Evolutionary conservation across 2,888 invertebrate genomes (phyloP).

Genomic region (Palloptera scutellata): DNA sequence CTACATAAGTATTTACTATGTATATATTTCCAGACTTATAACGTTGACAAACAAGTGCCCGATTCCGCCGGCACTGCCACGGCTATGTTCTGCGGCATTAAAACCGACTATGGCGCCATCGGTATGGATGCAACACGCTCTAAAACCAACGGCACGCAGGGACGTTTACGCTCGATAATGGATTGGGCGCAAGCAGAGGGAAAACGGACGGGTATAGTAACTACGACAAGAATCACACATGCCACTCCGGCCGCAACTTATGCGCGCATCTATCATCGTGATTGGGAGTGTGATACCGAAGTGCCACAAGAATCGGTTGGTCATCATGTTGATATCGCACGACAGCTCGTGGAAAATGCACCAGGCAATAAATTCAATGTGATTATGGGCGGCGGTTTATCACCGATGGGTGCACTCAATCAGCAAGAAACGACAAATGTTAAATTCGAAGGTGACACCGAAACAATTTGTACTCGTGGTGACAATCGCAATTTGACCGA

Average conservation of each 20-base stretch:
- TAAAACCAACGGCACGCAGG: constrained; percentile 58
- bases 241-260: constrained; percentile 72
- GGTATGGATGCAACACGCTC: constrained; percentile 64
- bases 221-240: constrained; percentile 73
- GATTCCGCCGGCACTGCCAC: constrained; percentile 77
- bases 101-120: constrained; percentile 68
- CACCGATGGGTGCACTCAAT: constrained; percentile 63
- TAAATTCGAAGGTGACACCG: constrained; percentile 53
- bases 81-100: constrained; percentile 72
- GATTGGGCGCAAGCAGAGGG: constrained; percentile 70
- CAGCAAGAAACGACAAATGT: constrained; percentile 41
- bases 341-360: constrained; percentile 70
- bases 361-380: constrained; percentile 72
- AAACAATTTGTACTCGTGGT: constrained; percentile 63
- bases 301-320: constrained; percentile 60
- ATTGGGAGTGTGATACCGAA: constrained; percentile 70
- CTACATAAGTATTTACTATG: background rate
- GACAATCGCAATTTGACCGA: constrained; percentile 69
- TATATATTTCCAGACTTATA: constrained; percentile 69
- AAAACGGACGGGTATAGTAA: constrained; percentile 72
- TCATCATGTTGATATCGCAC: constrained; percentile 68
- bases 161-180: constrained; percentile 65
- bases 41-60: constrained; percentile 74
- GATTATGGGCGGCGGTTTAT: constrained; percentile 71
- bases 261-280: constrained; percentile 67